Conservation (phyloP, 1,140 invertebrate genomes). For the Trinorchestia longiramus region DNA sequence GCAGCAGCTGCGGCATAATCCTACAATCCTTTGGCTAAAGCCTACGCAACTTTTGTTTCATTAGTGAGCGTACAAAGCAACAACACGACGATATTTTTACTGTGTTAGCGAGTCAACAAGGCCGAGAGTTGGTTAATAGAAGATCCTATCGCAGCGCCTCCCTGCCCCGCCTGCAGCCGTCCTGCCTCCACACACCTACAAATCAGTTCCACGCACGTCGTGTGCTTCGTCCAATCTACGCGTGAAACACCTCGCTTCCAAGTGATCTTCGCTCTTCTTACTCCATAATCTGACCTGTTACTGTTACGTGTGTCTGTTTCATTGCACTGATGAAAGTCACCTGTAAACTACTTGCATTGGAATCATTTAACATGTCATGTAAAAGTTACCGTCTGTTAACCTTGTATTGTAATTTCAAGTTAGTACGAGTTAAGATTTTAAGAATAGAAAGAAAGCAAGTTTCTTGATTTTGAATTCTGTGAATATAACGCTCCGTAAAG, state of each 20-base stretch:
- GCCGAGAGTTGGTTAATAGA: conserved; percentile 30
- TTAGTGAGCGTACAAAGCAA: conserved; percentile 35
- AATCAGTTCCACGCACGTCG: background rate
- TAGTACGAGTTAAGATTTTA: no score
- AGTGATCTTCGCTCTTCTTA: background rate
- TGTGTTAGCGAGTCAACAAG: conserved; percentile 36
- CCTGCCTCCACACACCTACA: background rate
- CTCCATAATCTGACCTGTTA: no score
- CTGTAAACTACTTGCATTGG: background rate
- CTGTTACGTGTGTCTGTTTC: no score
- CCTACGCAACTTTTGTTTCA: conserved; percentile 39
- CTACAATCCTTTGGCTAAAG: conserved; percentile 14
- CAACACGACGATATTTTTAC: conserved; percentile 13
- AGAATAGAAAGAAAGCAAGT: no score
- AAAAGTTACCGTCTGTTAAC: no score
- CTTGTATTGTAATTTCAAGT: no score
- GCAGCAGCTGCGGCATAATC: conserved; percentile 13
- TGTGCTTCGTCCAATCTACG: background rate
- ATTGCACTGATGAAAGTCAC: no score
- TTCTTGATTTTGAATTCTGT: no score
- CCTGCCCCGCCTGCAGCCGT: no score
- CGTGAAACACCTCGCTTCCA: background rate
- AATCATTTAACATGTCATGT: background rate
- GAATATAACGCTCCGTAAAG: background rate
- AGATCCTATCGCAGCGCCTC: background rate